phyloP scores from a whole-genome alignment of 2,113 vertebrate genomes.

The Pyrgilauda ruficollis region DNA sequence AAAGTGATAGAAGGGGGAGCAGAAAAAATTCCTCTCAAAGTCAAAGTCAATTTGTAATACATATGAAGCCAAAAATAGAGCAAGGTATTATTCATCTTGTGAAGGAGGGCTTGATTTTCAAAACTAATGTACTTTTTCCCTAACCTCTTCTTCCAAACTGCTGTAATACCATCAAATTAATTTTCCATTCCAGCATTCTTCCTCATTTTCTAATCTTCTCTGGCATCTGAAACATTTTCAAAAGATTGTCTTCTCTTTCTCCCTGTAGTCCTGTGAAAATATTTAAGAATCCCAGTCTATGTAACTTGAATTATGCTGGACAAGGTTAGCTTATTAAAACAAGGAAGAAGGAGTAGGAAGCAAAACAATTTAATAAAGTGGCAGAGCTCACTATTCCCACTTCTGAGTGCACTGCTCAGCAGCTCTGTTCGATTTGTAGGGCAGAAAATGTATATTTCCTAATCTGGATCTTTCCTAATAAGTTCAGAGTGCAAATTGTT shows the following conservation, averaged over 20 bases:
- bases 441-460: not conserved
- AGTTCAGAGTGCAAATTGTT: not conserved
- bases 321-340: not conserved
- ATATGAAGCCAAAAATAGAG: not conserved
- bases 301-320: not conserved
- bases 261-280: not conserved
- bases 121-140: not conserved
- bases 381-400: not conserved
- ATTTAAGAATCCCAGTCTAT: not conserved
- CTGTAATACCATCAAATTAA: not conserved
- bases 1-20: not conserved
- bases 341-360: not conserved
- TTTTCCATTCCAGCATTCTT: constrained; percentile 30
- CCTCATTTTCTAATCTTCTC: not conserved
- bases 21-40: not conserved
- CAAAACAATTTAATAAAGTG: not conserved
- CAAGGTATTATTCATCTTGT: not conserved
- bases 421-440: not conserved
- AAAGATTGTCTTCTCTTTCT: not conserved
- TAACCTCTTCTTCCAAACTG: not conserved
- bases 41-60: not conserved
- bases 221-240: not conserved
- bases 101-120: not conserved
- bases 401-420: not conserved
- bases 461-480: not conserved